Conservation (phyloP, 2,113 vertebrate species). For the Carassius carassius region DNA sequence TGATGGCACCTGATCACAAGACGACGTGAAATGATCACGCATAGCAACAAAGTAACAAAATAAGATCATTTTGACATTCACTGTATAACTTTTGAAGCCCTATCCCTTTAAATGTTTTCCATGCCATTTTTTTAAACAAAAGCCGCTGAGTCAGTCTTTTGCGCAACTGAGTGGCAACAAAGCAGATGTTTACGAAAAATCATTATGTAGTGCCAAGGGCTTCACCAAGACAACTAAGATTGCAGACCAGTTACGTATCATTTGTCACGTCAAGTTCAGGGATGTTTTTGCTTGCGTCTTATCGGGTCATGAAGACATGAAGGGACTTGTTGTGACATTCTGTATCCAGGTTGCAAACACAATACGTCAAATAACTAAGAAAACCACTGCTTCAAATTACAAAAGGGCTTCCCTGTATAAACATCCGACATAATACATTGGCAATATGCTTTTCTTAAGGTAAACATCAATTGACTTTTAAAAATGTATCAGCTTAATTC, state of each 20-base stretch:
- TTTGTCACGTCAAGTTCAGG: not conserved
- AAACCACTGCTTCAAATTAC: not conserved
- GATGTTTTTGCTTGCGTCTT: slow-evolving; percentile 17
- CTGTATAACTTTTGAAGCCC: not conserved
- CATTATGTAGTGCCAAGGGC: not conserved
- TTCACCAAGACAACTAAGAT: not conserved
- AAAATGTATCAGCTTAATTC: not conserved
- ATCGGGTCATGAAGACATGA: not conserved
- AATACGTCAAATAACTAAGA: not conserved
- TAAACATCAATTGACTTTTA: not conserved
- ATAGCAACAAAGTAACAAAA: not conserved
- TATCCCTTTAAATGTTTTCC: not conserved
- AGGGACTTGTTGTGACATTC: not conserved
- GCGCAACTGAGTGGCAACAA: not conserved
- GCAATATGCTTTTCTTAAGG: not conserved
- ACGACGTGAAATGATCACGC: not conserved
- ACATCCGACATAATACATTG: not conserved
- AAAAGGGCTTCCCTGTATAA: not conserved
- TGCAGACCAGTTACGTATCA: not conserved
- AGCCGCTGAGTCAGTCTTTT: not conserved
- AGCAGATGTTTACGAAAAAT: not conserved
- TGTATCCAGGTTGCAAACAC: not conserved
- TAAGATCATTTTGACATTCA: not conserved
- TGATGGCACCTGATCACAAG: not conserved
- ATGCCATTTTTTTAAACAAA: not conserved